phyloP scores from a whole-genome alignment of 2,113 vertebrate genomes.

The Cyprinus carpio region DNA sequence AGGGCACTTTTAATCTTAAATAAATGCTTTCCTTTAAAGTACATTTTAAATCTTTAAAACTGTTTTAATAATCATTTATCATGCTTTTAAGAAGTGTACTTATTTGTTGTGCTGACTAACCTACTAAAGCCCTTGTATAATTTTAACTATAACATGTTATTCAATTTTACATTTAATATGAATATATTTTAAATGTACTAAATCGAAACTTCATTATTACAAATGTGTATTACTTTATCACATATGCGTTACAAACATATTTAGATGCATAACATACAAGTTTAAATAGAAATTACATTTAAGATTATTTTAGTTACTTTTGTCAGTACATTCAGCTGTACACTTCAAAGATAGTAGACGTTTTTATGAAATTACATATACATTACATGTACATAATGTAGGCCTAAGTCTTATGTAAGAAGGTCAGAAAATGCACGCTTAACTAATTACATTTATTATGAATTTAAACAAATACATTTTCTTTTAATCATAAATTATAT shows the following conservation, averaged over 20 bases:
- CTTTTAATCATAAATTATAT: not conserved
- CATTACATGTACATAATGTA: not conserved
- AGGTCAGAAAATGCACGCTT: not conserved
- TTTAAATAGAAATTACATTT: not conserved
- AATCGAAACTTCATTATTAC: too few species aligned
- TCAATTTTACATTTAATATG: too few species aligned
- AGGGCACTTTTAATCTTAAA: too few species aligned
- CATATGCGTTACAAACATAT: too few species aligned
- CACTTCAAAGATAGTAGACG: not conserved
- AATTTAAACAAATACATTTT: not conserved
- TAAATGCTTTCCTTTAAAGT: too few species aligned
- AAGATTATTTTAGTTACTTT: not conserved
- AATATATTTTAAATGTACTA: too few species aligned
- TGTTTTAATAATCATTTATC: not conserved
- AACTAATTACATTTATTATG: not conserved
- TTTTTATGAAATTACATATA: not conserved
- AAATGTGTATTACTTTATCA: too few species aligned
- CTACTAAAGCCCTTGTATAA: not conserved
- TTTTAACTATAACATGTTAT: too few species aligned
- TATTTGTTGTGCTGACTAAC: not conserved
- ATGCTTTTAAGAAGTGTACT: not conserved
- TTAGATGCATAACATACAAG: too few species aligned
- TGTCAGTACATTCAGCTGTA: not conserved
- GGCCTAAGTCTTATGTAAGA: not conserved
- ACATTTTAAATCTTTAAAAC: not conserved